phyloP scores from a whole-genome alignment of 1,140 invertebrate genomes.

The Aphaenogaster floridana region DNA sequence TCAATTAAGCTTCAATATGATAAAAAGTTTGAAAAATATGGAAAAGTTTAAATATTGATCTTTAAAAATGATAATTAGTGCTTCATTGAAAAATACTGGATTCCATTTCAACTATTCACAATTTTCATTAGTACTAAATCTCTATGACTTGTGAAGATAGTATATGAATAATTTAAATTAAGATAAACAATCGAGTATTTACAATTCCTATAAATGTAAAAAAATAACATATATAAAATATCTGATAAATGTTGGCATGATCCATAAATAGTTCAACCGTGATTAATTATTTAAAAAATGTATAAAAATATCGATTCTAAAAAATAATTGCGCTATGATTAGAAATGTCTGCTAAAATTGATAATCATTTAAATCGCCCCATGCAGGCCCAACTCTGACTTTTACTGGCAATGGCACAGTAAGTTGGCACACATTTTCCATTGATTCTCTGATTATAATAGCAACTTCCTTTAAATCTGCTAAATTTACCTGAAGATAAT shows the following conservation, averaged over 20 bases:
- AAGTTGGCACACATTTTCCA: constrained; percentile 93
- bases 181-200: constrained; percentile 27
- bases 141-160: constrained; percentile 28
- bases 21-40: not conserved
- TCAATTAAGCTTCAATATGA: constrained; percentile 9
- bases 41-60: not conserved
- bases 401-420: constrained; percentile 95
- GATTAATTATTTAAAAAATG: constrained; percentile 35
- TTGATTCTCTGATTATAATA: constrained; percentile 90
- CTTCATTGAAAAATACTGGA: constrained; percentile 10
- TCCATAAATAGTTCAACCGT: constrained; percentile 8
- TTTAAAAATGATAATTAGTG: constrained; percentile 1
- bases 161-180: constrained; percentile 31
- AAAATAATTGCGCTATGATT: not conserved
- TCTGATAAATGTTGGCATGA: constrained; percentile 37
- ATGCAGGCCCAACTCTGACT: constrained; percentile 93
- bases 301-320: constrained; percentile 28
- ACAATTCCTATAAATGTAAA: constrained; percentile 51
- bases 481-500: constrained; percentile 80
- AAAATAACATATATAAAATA: constrained; percentile 38
- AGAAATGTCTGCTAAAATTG: constrained; percentile 55
- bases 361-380: constrained; percentile 91
- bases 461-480: constrained; percentile 89
- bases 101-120: constrained; percentile 29
- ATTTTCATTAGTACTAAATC: constrained; percentile 29